Percentiles rank a stretch among this genome's conserved stretches.
Evolutionary conservation across 2,113 vertebrate species (phyloP).

Genomic region (Colossoma macropomum): DNA sequence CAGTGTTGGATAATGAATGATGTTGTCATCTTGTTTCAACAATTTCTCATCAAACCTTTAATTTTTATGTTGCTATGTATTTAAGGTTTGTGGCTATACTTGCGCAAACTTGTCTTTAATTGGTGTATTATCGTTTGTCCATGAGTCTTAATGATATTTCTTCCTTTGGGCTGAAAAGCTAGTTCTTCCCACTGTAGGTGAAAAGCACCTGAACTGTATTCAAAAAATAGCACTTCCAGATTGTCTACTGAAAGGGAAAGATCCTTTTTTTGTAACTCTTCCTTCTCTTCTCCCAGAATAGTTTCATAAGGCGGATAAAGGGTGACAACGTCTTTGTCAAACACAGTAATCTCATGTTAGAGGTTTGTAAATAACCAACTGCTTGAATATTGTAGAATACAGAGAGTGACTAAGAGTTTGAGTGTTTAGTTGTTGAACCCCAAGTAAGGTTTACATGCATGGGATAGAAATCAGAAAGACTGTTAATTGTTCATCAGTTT

Average conservation of each 20-base stretch:
- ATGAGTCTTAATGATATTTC: neutral
- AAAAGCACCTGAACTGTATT: neutral
- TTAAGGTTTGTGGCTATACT: neutral
- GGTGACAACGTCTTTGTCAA: conserved; percentile 97
- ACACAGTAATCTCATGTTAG: conserved; percentile 99
- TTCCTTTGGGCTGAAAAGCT: neutral
- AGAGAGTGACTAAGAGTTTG: neutral
- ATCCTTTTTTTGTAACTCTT: conserved; percentile 34
- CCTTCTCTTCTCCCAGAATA: conserved; percentile 90
- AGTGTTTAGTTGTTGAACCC: neutral
- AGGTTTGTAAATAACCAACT: conserved; percentile 86
- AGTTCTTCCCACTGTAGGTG: neutral
- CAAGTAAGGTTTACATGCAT: neutral
- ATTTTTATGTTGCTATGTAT: neutral
- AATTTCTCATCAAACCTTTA: neutral
- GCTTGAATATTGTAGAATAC: conserved; percentile 40
- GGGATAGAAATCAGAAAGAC: neutral
- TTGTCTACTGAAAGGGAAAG: neutral
- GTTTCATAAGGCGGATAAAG: conserved; percentile 93
- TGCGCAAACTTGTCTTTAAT: neutral
- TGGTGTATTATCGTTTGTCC: neutral
- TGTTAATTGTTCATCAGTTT: neutral
- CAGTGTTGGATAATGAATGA: neutral
- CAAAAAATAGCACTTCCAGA: too few species aligned
- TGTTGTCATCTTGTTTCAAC: conserved; percentile 13